Percentiles rank a stretch among this genome's conserved stretches.
Evolutionary conservation across 1,140 invertebrate genomes (phyloP).

Genomic region (Anoplolepis gracilipes): DNA sequence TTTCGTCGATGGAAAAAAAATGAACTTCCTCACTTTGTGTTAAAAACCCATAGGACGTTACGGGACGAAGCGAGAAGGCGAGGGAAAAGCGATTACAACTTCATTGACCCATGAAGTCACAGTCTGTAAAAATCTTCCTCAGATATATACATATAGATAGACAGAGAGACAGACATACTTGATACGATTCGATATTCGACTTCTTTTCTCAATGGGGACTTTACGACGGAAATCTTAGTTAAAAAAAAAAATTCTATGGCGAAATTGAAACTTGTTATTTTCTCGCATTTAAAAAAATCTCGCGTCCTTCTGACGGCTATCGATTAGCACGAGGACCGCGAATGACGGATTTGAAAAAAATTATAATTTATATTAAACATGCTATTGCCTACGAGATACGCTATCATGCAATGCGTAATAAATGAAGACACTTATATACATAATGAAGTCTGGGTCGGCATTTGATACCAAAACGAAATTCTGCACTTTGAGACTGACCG

Average conservation of each 20-base stretch:
- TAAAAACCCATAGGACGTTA: not conserved
- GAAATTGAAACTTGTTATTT: not conserved
- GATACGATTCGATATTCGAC: slow-evolving; percentile 56
- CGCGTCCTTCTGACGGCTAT: not conserved
- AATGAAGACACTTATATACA: slow-evolving; percentile 13
- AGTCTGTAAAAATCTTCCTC: slow-evolving; percentile 70
- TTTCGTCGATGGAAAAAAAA: not conserved
- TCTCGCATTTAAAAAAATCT: not conserved
- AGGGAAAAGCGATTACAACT: slow-evolving; percentile 39
- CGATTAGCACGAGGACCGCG: slow-evolving; percentile 6
- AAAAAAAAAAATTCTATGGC: not conserved
- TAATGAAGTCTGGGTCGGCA: slow-evolving; percentile 30
- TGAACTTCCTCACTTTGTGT: not conserved
- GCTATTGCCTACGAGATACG: slow-evolving; percentile 38
- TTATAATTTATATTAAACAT: slow-evolving; percentile 18
- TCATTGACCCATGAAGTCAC: slow-evolving; percentile 65
- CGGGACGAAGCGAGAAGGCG: slow-evolving; percentile 37
- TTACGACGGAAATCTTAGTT: slow-evolving; percentile 70
- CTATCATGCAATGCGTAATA: slow-evolving; percentile 37
- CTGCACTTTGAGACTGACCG: slow-evolving; percentile 24
- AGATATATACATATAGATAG: slow-evolving; percentile 72
- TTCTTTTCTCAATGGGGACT: slow-evolving; percentile 25
- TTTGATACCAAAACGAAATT: slow-evolving; percentile 41
- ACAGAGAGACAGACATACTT: slow-evolving; percentile 26
- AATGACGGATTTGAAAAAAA: slow-evolving; percentile 16